Base-by-base conservation (phyloP, 2,888 invertebrate genomes). In the Cantharis rufa region DNA sequence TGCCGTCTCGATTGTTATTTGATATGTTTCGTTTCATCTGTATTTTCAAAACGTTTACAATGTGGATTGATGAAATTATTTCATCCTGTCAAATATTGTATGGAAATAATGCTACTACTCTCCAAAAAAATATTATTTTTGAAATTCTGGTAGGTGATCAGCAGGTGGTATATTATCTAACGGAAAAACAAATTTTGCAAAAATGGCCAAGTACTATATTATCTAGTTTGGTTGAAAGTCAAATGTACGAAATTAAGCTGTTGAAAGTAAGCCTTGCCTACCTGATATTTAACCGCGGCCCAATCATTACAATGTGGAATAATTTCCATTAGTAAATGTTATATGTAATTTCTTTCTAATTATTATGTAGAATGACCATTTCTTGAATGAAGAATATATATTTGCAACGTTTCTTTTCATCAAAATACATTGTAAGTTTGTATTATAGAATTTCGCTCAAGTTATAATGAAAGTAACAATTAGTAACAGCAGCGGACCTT, bases 401-500 rank as follows among this genome's bases (percentile, higher is more conserved):
- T n/a, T n/a, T 13, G 32, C 13, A 32, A 3, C 32, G 2, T 28
- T 11, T n/a, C 48, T n/a, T 48, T 48, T n/a, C 1, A 48, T 48
- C n/a, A 48, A n/a, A 48, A 48, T 48, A 48, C 4, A 24, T 24
- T 7, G 24, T 7, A 9, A 24, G 24, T 24, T n/a, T 48, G 48
- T n/a, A 28, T 28, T n/a, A 66, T 13, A 24, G 64, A 76, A 76
- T 70, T 70, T 70, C 64, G 48, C 66, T 21, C 64, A 72, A 48
- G 70, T 63, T 72, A 63, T 70, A 64, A 16, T 48, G 75, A 77
- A 73, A 79, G 48, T 13, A 48, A 77, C 75, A 75, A 79, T 79
- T 79, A 79, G 75, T 75, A 71, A 72, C 70, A 68, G 75, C 72
- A 74, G 74, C 71, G 76, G 74, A 78, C 75, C 64, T 72, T 77